phyloP scores from a whole-genome alignment of 2,113 vertebrate species.

The Mormoops blainvillei region DNA sequence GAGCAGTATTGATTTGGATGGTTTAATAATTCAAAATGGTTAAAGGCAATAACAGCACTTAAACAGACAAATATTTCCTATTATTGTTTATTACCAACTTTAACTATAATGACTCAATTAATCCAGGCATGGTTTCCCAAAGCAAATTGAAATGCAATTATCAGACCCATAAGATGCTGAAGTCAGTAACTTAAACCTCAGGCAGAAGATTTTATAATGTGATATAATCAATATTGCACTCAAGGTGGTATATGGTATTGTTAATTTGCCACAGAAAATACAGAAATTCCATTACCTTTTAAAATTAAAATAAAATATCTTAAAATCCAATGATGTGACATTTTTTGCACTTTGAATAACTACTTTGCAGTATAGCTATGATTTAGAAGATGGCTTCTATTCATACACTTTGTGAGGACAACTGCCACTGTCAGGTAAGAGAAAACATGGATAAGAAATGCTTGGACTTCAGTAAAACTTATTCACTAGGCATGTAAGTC shows the following conservation, averaged over 20 bases:
- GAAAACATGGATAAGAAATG: background rate
- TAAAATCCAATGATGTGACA: background rate
- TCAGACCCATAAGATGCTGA: conserved; percentile 23
- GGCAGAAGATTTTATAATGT: conserved; percentile 32
- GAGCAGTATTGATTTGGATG: conserved; percentile 69
- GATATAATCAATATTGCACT: conserved; percentile 49
- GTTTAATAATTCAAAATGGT: conserved; percentile 73
- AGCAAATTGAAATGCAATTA: conserved; percentile 33
- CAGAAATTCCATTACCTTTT: conserved; percentile 16
- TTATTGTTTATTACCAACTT: conserved; percentile 64
- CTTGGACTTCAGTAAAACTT: background rate
- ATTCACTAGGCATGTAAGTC: background rate
- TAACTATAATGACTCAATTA: conserved; percentile 61
- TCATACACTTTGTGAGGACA: background rate
- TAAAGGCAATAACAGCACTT: conserved; percentile 61
- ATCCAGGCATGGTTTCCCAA: conserved; percentile 19
- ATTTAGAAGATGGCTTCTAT: background rate
- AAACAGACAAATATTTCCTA: conserved; percentile 64
- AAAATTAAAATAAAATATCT: conserved; percentile 30
- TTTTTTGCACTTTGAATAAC: background rate
- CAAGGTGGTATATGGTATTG: background rate
- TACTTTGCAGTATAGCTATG: background rate
- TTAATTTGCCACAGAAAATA: conserved; percentile 27
- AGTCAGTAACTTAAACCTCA: conserved; percentile 1
- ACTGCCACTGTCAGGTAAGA: background rate